Evolutionary conservation across 2,888 invertebrate species (phyloP).

Genomic region (Philonicus albiceps): DNA sequence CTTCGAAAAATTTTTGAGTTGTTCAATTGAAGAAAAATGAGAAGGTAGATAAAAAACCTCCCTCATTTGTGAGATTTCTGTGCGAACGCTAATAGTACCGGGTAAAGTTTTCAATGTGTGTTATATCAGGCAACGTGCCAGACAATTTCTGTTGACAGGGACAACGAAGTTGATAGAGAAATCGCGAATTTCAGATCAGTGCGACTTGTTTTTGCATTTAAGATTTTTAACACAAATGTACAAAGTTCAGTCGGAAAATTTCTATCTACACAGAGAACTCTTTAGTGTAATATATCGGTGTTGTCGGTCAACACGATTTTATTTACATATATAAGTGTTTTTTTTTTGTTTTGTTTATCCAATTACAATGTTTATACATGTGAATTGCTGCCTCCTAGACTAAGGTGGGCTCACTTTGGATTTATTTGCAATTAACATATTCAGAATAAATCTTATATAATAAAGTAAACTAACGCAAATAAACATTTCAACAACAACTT

Average conservation of each 20-base stretch:
- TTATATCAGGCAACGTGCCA: not conserved
- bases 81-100: not conserved
- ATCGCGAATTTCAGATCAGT: not conserved
- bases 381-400: not conserved
- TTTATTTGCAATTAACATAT: not conserved
- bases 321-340: not conserved
- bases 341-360: not conserved
- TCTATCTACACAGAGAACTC: not conserved
- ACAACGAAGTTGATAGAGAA: not conserved
- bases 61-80: not conserved
- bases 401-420: not conserved
- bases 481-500: not conserved
- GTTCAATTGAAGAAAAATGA: not conserved
- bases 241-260: not conserved
- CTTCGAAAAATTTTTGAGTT: not conserved
- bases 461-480: not conserved
- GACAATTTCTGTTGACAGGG: not conserved
- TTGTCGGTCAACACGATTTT: not conserved
- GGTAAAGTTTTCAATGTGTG: not conserved
- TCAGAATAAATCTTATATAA: not conserved
- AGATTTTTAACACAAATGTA: not conserved
- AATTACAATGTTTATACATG: not conserved
- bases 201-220: not conserved
- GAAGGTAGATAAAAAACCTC: not conserved
- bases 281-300: not conserved